phyloP scores from a whole-genome alignment of 1,140 invertebrate genomes.

The Wasmannia auropunctata region DNA sequence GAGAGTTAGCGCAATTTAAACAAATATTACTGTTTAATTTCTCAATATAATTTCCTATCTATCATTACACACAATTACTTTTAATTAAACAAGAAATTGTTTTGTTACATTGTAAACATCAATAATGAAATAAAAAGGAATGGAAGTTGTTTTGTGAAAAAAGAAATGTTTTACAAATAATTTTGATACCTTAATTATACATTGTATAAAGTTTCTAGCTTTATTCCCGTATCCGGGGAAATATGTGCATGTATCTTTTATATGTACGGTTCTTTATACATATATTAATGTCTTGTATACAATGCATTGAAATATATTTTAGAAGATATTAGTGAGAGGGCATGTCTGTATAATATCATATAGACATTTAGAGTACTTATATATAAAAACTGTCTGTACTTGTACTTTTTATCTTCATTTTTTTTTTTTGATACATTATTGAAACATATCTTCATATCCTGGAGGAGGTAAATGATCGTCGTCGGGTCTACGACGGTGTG shows the following conservation, averaged over 20 bases:
- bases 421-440: slow-evolving; percentile 82
- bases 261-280: not conserved
- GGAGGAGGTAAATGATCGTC: slow-evolving; percentile 92
- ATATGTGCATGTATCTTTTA: not conserved
- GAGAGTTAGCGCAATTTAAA: slow-evolving; percentile 73
- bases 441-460: slow-evolving; percentile 91
- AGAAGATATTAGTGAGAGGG: not conserved
- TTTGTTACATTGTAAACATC: slow-evolving; percentile 78
- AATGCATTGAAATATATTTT: not conserved
- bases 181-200: slow-evolving; percentile 24
- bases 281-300: too few relatives aligned
- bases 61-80: slow-evolving; percentile 61
- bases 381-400: not conserved
- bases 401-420: not conserved
- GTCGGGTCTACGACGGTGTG: slow-evolving; percentile 85
- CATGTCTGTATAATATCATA: not conserved
- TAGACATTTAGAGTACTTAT: not conserved
- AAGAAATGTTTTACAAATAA: slow-evolving; percentile 29
- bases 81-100: slow-evolving; percentile 68
- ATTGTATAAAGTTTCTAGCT: slow-evolving; percentile 28
- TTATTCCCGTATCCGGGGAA: not conserved
- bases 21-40: slow-evolving; percentile 73
- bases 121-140: slow-evolving; percentile 77
- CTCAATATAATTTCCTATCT: slow-evolving; percentile 69
- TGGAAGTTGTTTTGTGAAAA: slow-evolving; percentile 79